phyloP scores from a whole-genome alignment of 2,113 vertebrate species.

The Hystrix brachyura region DNA sequence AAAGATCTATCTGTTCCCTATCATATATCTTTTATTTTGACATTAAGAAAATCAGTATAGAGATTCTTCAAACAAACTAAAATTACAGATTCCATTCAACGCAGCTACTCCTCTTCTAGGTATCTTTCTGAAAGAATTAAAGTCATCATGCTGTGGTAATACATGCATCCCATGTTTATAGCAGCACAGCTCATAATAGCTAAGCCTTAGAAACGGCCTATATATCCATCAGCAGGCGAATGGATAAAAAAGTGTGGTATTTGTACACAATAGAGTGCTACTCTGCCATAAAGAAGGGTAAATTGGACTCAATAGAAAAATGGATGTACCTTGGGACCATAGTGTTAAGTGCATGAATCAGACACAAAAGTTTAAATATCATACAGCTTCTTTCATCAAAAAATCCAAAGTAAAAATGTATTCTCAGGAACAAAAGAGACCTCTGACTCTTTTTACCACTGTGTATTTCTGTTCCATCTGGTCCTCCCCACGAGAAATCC shows the following conservation, averaged over 20 bases:
- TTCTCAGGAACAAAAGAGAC: neutral
- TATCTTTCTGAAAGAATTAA: too few species aligned
- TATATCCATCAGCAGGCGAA: neutral
- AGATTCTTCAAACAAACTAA: neutral
- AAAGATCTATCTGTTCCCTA: neutral
- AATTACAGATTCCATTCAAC: neutral
- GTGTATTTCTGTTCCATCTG: neutral
- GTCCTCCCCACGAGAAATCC: neutral
- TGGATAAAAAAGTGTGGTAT: neutral
- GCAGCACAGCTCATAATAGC: neutral
- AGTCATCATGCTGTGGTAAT: neutral
- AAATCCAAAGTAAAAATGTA: neutral
- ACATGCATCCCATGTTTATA: neutral
- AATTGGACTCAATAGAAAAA: neutral
- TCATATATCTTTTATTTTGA: neutral
- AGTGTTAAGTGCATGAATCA: neutral
- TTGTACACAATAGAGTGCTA: neutral
- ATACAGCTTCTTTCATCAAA: neutral
- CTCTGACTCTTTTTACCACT: neutral
- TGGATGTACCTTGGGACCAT: neutral
- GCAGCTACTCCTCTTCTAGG: neutral
- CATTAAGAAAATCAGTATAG: neutral
- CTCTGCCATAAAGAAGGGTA: neutral
- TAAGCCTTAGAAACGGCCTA: neutral
- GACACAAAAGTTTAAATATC: neutral